Base-by-base conservation (phyloP, 1,140 invertebrate genomes). In the Anastrepha ludens region DNA sequence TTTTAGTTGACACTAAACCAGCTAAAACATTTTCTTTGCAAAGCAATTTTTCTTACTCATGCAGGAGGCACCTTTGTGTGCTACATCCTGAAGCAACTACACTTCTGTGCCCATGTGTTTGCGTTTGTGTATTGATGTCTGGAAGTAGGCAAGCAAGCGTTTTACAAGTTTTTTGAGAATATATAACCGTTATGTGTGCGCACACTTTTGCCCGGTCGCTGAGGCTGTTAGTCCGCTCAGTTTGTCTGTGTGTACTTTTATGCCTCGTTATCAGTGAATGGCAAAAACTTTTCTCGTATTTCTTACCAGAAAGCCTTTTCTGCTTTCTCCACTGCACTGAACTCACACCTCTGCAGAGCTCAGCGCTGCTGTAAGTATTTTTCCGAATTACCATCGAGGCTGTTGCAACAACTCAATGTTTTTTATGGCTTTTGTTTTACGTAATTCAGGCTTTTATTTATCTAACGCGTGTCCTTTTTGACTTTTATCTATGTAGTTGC, bases 371-470 rank as follows among this genome's bases (percentile, higher is more conserved):
- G 7, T 3, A 13, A 41, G 15, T 6, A 58, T 81, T 55, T 62
- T 20, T 2, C 47, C 47, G 47, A 81, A 70, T 47, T 81, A 55
- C 17, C 9, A 55, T 55, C 47, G 17, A 11, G 74, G 7, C 74
- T 58, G 74, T 20, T 41, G 74, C 17, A 29, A n/a, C 13, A 81
- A 55, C 47, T 29, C 17, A 1, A 11, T 81, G 74, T 50, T 81
- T 55, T 81, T 58, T 81, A 81, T 81, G n/a, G 74, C 74, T 81
- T 81, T 81, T 81, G 74, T 81, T 81, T 81, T 81, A 81, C 47
- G 44, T 81, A 20, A 55, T 17, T 81, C 74, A 29, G 47, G 74
- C 74, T 55, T 81, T 81, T 81, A 81, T 81, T 81, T 81, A 81
- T 81, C 74, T 81, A 81, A 81, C 55, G 74, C 74, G 74, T 81